Base-by-base conservation (phyloP, 2,888 invertebrate genomes). In the Leptothorax acervorum region DNA sequence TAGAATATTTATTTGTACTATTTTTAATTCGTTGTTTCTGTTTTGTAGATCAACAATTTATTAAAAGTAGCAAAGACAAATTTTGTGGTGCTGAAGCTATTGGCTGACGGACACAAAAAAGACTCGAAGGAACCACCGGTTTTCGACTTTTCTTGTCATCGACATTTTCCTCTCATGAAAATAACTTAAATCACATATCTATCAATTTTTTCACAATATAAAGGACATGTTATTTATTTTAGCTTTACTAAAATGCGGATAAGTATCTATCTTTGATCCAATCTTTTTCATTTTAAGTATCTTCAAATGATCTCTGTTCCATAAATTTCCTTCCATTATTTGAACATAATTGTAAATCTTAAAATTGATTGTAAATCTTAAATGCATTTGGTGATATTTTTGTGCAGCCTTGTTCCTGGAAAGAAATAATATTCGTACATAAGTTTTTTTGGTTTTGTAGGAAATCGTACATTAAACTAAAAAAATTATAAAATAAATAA, bases 1-100 rank as follows among this genome's bases (percentile, higher is more conserved):
- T 28, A 63, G 11, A 23, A 23, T 35, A 55, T 78, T 55, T 18
- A 82, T 45, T 42, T 63, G 57, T 55, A 79, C 3, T 39, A 23
- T 55, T 12, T 55, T 12, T 28, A 35, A 23, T 11, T 23, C 28
- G 51, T 66, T 23, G n/a, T 12, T 28, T 55, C 42, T 76, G 8
- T 73, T 79, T 96, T 96, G 28, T 95, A 98, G 97, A 96, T 98
- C 85, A 95, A 96, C 45, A 97, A 97, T 93, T 96, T 99, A 88
- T 95, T 99, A 73, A 98, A 98, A 95, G 97, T 99, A 89, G 97
- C 98, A 60, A 99, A 99, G 96, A 99, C 98, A 0, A 99, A 99
- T 96, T 99, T 98, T 94, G 97, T 99, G 90, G 99, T 99, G 18
- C 96, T 99, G 95, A 99, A 99, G 95, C 95, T 99, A 85, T 95